Conservation (phyloP, 1,140 invertebrate species). For the Propsilocerus akamusi region DNA sequence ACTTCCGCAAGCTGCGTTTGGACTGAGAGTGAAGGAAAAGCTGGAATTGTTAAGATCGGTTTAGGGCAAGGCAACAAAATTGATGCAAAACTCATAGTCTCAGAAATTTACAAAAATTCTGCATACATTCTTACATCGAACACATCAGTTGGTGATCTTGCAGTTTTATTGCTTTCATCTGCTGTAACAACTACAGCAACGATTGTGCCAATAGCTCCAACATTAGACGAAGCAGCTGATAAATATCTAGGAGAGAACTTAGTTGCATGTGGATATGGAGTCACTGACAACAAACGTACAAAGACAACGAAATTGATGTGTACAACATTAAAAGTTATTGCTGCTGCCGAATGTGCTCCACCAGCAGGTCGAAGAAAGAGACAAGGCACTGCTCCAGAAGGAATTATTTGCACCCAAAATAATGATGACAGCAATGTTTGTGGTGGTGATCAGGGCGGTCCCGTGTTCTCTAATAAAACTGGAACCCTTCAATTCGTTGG, state of each 20-base stretch:
- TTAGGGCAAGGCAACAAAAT: background rate
- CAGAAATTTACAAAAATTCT: background rate
- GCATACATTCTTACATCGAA: background rate
- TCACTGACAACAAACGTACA: background rate
- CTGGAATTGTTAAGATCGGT: background rate
- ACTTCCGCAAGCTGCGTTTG: background rate
- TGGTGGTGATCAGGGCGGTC: background rate
- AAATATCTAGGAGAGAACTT: background rate
- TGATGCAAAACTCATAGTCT: background rate
- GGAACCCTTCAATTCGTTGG: background rate
- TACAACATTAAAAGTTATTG: background rate
- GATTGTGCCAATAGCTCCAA: background rate
- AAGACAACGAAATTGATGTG: background rate
- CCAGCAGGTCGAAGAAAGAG: background rate
- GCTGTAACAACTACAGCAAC: background rate
- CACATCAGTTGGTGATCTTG: background rate
- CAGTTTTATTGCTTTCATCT: background rate
- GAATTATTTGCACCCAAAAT: background rate
- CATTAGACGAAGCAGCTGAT: background rate
- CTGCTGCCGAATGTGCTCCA: background rate
- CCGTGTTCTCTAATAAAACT: background rate
- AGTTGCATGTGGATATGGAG: background rate
- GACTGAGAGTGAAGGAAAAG: background rate
- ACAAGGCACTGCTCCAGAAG: background rate
- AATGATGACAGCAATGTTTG: background rate